Base-by-base conservation (phyloP, 1,140 invertebrate genomes). In the Pissodes strobi region DNA sequence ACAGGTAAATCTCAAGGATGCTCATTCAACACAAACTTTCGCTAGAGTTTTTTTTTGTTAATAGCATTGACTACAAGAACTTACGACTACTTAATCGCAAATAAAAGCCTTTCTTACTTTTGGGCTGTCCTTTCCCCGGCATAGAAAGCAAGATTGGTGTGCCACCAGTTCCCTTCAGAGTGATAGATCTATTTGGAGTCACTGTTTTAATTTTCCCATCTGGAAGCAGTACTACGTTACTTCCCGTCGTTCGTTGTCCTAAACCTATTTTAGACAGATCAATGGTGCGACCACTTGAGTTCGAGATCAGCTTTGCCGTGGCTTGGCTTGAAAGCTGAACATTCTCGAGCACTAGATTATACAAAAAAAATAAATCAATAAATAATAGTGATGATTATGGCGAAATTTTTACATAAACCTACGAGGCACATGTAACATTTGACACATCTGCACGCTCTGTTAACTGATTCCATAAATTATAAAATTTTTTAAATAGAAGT, bases 321-420 rank as follows among this genome's bases (percentile, higher is more conserved):
- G 66, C 55, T 38, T 63, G 55, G 53, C 64, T 64, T 37, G 60
- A 68, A 13, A 76, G 48, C 21, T 68, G 68, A 13, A 75, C 69
- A 45, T 75, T 75, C 68, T 76, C 74, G 18, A 76, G 57, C 41
- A 76, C 75, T 76, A 52, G 1, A 27, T n/a, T n/a, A n/a, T n/a
- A n/a, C n/a, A n/a, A n/a, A n/a, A n/a, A n/a, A n/a, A 30, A 30
- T 6, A 30, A 30, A 30, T 30, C 5, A 12, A 5, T 30, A 12
- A 12, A 5, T 5, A 30, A 30, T 6, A 30, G 4, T 15, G 66
- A 57, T 9, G 30, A 8, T 12, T 13, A 56, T 9, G 0, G 13
- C 1, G 37, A 23, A 65, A 48, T 17, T 2, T 23, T 34, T 13
- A 30, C 5, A 30, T 30, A 30, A 30, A 30, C n/a, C n/a, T n/a